A percentile compares a stretch with the other conserved stretches of the same genome.
These are phyloP conservation scores for Eidolon helvum DNA, from an alignment of 2,113 vertebrate genomes.

Conservation along the genomic window DNA sequence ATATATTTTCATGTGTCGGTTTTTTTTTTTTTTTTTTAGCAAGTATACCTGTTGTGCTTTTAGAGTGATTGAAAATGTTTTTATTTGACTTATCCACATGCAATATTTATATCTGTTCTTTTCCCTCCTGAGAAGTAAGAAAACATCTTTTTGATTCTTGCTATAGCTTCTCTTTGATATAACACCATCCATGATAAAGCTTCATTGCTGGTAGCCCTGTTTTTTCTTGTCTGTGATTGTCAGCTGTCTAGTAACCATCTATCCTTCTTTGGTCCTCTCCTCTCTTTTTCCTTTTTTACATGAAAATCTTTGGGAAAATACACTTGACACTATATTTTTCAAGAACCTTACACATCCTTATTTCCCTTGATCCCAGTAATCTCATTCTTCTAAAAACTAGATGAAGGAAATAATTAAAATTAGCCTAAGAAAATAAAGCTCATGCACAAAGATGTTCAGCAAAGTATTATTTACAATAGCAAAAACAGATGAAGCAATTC, in stretches of 20 bases:
- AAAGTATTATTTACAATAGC: background rate
- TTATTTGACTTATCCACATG: background rate
- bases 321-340: background rate
- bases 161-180: background rate
- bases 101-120: background rate
- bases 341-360: background rate
- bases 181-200: background rate
- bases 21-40: background rate
- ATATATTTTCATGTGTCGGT: background rate
- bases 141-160: conserved; percentile 13
- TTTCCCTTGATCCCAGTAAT: background rate
- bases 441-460: background rate
- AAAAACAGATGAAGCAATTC: background rate
- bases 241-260: background rate
- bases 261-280: background rate
- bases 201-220: background rate
- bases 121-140: background rate
- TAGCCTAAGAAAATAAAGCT: conserved; percentile 1
- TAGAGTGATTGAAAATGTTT: conserved; percentile 26
- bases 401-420: conserved; percentile 46
- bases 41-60: background rate
- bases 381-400: background rate
- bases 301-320: conserved; percentile 35
- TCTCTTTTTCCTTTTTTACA: background rate
- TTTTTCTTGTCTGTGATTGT: background rate